Percentiles rank a stretch among this genome's conserved stretches.
Conservation (phyloP, 2,113 vertebrate genomes). For the Eleginops maclovinus region DNA sequence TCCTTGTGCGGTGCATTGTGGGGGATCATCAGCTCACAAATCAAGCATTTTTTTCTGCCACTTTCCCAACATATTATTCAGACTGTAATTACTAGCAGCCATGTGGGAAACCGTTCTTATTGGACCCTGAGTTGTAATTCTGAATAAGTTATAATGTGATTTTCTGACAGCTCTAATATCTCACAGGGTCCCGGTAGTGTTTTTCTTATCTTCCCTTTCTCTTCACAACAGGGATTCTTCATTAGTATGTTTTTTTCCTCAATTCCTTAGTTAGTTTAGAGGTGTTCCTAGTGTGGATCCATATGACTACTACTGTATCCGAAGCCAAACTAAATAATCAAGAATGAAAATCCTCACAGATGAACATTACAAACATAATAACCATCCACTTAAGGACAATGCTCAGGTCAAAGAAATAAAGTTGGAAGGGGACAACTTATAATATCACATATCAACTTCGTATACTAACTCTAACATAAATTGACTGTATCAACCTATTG, state of each 20-base stretch:
- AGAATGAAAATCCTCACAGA: background rate
- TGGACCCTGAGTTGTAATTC: background rate
- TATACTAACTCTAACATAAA: background rate
- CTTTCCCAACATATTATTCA: background rate
- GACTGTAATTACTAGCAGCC: background rate
- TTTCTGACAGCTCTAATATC: background rate
- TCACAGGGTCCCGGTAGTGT: background rate
- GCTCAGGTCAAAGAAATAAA: background rate
- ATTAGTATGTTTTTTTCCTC: background rate
- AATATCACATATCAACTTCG: no score
- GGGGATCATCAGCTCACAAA: background rate
- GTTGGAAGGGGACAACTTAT: background rate
- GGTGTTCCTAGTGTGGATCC: background rate
- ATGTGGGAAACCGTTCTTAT: background rate
- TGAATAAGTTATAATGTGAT: background rate
- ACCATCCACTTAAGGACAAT: background rate
- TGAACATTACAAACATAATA: slow-evolving; percentile 12
- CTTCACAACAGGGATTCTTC: background rate
- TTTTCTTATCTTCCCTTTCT: background rate
- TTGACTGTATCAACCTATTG: background rate
- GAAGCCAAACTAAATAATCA: slow-evolving; percentile 6
- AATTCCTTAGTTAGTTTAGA: background rate
- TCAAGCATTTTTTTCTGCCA: background rate
- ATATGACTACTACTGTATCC: background rate
- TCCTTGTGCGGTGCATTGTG: background rate